These are phyloP conservation scores for Neosalanx taihuensis DNA, from an alignment of 2,797 vertebrate species.

Conservation along the genomic window DNA sequence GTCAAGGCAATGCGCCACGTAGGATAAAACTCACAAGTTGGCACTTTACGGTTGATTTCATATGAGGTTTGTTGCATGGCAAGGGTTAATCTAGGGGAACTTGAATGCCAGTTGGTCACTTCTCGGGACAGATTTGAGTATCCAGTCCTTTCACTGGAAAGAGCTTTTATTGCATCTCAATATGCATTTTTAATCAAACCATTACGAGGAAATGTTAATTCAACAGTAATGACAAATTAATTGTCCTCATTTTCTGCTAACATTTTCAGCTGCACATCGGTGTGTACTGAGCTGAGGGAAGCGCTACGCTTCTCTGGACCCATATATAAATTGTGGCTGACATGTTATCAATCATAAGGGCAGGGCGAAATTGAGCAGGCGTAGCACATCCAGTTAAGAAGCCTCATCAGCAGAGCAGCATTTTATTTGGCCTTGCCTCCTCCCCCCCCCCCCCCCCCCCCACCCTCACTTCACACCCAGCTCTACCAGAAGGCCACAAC, in stretches of 20 bases:
- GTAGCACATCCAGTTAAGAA: not conserved
- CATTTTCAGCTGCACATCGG: not conserved
- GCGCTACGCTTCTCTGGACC: not conserved
- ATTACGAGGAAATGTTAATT: not conserved
- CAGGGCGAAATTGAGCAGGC: not conserved
- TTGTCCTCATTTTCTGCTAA: too few species aligned
- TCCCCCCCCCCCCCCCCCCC: too few species aligned
- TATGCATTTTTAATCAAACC: not conserved
- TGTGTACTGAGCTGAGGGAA: not conserved
- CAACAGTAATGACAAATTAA: not conserved
- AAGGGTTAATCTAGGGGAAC: not conserved
- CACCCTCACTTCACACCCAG: not conserved
- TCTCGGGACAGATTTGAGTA: not conserved
- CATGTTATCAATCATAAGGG: not conserved
- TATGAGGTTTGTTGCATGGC: not conserved
- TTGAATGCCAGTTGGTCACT: not conserved
- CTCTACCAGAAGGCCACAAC: not conserved
- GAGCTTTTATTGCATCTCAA: not conserved
- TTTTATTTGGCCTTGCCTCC: not conserved
- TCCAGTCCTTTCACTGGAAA: not conserved
- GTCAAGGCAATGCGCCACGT: too few species aligned
- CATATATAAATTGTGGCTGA: not conserved
- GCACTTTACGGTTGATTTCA: not conserved
- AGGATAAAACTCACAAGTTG: too few species aligned
- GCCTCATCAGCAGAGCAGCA: not conserved